Evolutionary conservation across 2,113 vertebrate genomes (phyloP).

Genomic region (Shinisaurus crocodilurus): DNA sequence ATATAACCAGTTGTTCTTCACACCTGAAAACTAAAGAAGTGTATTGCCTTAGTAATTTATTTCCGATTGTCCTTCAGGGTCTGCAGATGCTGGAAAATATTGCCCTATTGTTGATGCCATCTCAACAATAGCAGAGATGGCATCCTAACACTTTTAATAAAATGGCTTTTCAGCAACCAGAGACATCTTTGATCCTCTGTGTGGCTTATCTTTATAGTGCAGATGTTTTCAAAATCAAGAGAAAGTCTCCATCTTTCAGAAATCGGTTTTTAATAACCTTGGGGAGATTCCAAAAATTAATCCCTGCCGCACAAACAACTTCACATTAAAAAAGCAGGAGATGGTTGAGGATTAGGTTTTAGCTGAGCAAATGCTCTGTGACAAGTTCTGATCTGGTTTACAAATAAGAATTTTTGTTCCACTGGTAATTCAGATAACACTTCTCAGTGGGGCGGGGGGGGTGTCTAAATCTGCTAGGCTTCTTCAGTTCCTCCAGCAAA

Average conservation of each 20-base stretch:
- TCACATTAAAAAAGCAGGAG: constrained; percentile 10
- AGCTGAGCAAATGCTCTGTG: constrained; percentile 36
- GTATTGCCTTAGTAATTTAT: constrained; percentile 38
- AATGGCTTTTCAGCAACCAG: constrained; percentile 46
- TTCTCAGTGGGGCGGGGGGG: background rate
- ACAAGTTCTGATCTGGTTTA: constrained; percentile 46
- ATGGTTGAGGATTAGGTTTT: constrained; percentile 32
- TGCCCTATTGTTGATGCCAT: constrained; percentile 34
- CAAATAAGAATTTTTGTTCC: constrained; percentile 56
- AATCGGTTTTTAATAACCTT: constrained; percentile 45
- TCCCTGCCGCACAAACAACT: background rate
- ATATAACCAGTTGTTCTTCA: constrained; percentile 44
- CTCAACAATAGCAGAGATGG: constrained; percentile 33
- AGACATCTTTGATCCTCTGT: constrained; percentile 42
- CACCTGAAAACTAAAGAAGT: constrained; percentile 45
- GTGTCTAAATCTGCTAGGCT: constrained; percentile 42
- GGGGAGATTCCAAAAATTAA: constrained; percentile 38
- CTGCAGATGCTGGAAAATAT: constrained; percentile 34
- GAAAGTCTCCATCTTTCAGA: constrained; percentile 21
- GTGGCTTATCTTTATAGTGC: constrained; percentile 52
- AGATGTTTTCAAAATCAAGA: constrained; percentile 51
- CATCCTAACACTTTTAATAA: constrained; percentile 35
- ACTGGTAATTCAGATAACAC: constrained; percentile 45
- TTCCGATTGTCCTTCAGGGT: constrained; percentile 52
- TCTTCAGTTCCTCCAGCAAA: constrained; percentile 57